Conservation (phyloP, 2,888 invertebrate genomes). For the Calameuta pallipes region DNA sequence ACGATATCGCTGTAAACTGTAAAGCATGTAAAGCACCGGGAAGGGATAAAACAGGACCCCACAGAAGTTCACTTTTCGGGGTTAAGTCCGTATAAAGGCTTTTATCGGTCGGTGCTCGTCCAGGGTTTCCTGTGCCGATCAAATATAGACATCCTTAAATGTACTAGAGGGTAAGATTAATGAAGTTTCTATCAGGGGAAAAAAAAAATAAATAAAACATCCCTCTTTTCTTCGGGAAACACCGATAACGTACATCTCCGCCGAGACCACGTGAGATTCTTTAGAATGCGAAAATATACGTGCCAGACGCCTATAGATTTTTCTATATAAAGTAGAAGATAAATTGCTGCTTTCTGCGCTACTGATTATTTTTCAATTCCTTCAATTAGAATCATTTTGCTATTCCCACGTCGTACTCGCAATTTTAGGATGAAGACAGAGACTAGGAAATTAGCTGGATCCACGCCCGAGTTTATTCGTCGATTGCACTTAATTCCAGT, state of each 20-base stretch:
- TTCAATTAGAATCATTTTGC: neutral
- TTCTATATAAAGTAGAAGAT: neutral
- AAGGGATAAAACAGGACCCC: neutral
- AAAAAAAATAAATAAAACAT: conserved; percentile 4
- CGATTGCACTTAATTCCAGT: neutral
- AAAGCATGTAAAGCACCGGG: neutral
- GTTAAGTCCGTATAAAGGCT: conserved; percentile 9
- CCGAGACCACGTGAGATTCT: neutral
- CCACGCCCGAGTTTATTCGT: neutral
- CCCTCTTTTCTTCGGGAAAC: conserved; percentile 50
- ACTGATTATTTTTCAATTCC: neutral
- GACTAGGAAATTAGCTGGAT: neutral
- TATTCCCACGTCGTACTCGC: neutral
- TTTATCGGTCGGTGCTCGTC: conserved; percentile 15
- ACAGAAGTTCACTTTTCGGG: neutral
- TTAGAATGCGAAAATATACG: neutral
- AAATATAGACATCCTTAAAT: conserved; percentile 11
- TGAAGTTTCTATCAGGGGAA: neutral
- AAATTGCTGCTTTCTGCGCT: neutral
- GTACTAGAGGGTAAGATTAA: conserved; percentile 12
- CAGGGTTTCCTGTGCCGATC: conserved; percentile 1
- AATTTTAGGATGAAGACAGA: neutral
- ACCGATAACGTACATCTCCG: neutral
- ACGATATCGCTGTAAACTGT: conserved; percentile 20
- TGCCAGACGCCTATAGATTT: neutral